Conservation (phyloP, 2,797 vertebrate species). For the Iguana delicatissima region DNA sequence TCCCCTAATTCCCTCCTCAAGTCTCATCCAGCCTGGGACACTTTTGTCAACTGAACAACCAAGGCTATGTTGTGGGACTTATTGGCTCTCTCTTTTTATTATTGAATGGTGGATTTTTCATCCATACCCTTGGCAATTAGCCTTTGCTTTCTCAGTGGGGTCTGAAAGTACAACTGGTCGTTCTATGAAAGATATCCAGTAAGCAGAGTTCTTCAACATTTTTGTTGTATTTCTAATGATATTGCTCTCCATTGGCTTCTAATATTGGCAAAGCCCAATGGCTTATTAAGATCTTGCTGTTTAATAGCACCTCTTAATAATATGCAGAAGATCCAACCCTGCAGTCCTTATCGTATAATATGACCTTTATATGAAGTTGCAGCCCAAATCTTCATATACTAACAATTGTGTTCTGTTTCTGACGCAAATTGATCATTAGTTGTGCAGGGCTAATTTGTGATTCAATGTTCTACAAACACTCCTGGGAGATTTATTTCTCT, state of each 20-base stretch:
- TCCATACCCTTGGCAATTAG: constrained; percentile 21
- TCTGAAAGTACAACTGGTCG: constrained; percentile 44
- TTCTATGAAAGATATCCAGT: constrained; percentile 13
- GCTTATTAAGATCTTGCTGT: constrained; percentile 21
- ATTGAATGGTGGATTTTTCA: constrained; percentile 13
- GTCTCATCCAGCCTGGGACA: constrained; percentile 19
- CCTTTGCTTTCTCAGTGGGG: constrained; percentile 19
- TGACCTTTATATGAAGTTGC: constrained; percentile 1
- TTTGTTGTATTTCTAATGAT: constrained; percentile 16
- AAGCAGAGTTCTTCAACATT: background rate
- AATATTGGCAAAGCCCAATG: constrained; percentile 36
- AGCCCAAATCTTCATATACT: background rate
- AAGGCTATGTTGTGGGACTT: constrained; percentile 3
- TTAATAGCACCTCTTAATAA: constrained; percentile 22
- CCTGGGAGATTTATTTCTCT: constrained; percentile 8
- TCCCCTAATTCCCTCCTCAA: constrained; percentile 15
- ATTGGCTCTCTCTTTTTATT: background rate
- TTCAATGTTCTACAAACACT: background rate
- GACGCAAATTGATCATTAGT: constrained; percentile 1
- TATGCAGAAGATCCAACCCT: constrained; percentile 29
- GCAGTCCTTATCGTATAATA: background rate
- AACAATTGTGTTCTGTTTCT: background rate
- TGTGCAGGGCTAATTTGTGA: background rate
- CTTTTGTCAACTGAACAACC: constrained; percentile 4
- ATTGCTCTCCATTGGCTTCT: background rate